These are phyloP conservation scores for Austrofundulus limnaeus DNA, from an alignment of 2,113 vertebrate species.

Conservation along the genomic window DNA sequence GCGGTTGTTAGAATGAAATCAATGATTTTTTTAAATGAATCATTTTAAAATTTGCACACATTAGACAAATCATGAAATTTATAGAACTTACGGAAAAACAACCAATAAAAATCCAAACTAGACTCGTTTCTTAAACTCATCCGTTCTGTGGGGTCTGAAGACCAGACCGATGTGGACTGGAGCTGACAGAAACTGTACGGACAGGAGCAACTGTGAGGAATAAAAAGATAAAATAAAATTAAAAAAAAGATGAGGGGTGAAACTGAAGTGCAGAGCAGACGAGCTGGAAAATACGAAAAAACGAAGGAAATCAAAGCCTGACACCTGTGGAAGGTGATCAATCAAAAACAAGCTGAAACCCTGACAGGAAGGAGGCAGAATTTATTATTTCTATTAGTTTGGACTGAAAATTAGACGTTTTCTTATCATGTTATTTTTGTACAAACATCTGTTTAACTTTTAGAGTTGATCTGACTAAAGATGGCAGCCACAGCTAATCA, in stretches of 20 bases:
- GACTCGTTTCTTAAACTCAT: too few species aligned
- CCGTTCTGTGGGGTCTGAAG: too few species aligned
- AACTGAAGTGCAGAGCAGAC: conserved; percentile 1
- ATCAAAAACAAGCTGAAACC: not conserved
- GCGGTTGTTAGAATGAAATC: too few species aligned
- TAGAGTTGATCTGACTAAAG: too few species aligned
- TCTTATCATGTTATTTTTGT: not conserved
- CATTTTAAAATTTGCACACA: too few species aligned
- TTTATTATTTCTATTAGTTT: not conserved
- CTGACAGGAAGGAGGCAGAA: conserved; percentile 4
- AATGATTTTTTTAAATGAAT: too few species aligned
- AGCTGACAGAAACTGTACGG: not conserved
- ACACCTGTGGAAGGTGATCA: conserved; percentile 2
- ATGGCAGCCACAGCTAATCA: too few species aligned
- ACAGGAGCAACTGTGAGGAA: not conserved
- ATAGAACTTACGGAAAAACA: too few species aligned
- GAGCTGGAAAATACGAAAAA: conserved; percentile 4
- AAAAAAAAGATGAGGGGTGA: not conserved
- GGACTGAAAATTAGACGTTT: not conserved
- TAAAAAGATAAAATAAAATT: too few species aligned
- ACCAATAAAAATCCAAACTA: too few species aligned
- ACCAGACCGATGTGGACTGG: not conserved
- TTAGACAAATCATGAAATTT: too few species aligned
- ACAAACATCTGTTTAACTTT: not conserved
- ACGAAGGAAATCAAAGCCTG: conserved; percentile 2